phyloP scores from a whole-genome alignment of 35 echinoderm and acorn worm genomes.

The Holothuria glaberrima region DNA sequence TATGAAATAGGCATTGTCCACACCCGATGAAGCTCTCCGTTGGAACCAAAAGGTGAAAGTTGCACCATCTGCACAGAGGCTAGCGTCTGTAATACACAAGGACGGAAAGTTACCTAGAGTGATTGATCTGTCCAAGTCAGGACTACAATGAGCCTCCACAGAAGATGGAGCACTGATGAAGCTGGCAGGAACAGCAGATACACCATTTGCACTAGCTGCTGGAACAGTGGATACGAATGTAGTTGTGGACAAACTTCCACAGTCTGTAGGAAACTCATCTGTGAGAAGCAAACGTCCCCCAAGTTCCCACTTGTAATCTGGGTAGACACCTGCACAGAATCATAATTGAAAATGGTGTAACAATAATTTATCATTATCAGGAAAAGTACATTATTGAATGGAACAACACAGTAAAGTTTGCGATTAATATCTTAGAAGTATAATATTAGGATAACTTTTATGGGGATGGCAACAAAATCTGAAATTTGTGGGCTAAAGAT shows the following conservation, averaged over 20 bases:
- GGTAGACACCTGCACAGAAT: conserved; percentile 21
- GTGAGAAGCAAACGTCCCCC: not conserved
- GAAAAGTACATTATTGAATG: too few relatives aligned
- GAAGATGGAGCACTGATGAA: not conserved
- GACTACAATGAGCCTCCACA: not conserved
- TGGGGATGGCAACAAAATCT: too few relatives aligned
- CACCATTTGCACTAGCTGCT: not conserved
- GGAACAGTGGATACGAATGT: conserved; percentile 1
- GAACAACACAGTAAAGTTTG: too few relatives aligned
- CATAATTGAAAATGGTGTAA: too few relatives aligned
- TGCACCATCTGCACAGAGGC: not conserved
- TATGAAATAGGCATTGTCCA: not conserved
- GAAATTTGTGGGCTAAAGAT: too few relatives aligned
- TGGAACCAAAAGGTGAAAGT: conserved; percentile 38
- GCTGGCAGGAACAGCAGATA: not conserved
- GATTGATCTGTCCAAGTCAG: not conserved
- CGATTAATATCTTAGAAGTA: too few relatives aligned
- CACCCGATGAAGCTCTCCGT: not conserved
- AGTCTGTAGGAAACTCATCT: conserved; percentile 19
- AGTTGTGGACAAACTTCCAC: not conserved
- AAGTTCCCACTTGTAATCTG: conserved; percentile 36
- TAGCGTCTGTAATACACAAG: conserved; percentile 16
- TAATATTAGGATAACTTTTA: too few relatives aligned
- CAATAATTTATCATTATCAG: too few relatives aligned
- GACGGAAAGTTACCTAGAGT: not conserved